Base-by-base conservation (phyloP, 2,113 vertebrate species). In the Sinocyclocheilus grahami region DNA sequence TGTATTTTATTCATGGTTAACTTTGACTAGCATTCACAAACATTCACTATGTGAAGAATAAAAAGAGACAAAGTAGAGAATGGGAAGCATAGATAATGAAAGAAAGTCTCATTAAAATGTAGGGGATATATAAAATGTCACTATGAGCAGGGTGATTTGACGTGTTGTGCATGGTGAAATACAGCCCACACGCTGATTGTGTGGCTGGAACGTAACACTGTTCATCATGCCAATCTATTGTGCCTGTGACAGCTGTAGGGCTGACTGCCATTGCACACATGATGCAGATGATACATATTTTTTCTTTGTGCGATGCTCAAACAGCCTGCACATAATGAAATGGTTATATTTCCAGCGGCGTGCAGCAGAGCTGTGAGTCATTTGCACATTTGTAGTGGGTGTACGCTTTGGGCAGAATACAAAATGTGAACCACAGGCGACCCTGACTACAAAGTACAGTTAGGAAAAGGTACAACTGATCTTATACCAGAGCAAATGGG, bases 201-300 rank as follows among this genome's bases (percentile, higher is more conserved):
- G 67, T 65, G 79, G 42, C 67, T 79, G 76, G 76, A 83, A 65
- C 20, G 48, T 9, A 55, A 65, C 39, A 58, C 3, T 55, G 75
- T 85, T 83, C 62, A 82, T 86, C 37, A 24, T 16, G 71, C 22
- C 27, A 14, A 63, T 51, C 83, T 69, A 87, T 78, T 85, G 85
- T 85, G 69, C 55, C 55, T 3, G 7, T 67, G 67, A 48, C 83
- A 87, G 86, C 86, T 85, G 69, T 42, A 63, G 51, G 60, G 51
- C 53, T 2, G 48, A 39, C 69, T 60, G 65, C 67, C 79, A 75
- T 13, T 24, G 51, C 53, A 75, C 85, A 63, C 55, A 80, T 14
- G 27, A 86, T 6, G 55, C 69, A 82, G 67, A 86, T 53, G 63
- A 80, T 46, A 48, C 72, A 11, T 3, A 39, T 37, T 71, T 78